Percentiles rank a stretch among this genome's conserved stretches.
Conservation (phyloP, 2,888 invertebrate species). For the Apocheima hispidaria region DNA sequence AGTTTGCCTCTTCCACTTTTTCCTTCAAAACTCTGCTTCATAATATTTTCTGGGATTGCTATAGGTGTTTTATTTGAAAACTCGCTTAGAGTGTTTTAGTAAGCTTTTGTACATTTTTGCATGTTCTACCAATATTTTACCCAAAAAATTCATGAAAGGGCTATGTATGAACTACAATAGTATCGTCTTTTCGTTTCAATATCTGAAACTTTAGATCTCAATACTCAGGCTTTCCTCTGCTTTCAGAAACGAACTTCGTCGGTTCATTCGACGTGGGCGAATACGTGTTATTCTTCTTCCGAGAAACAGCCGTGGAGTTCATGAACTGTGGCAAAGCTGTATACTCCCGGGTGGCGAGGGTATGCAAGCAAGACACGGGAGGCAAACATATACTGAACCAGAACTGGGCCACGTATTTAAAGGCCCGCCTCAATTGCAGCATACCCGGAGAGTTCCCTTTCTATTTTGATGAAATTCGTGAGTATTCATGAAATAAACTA, state of each 20-base stretch:
- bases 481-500: constrained; percentile 69
- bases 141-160: not conserved
- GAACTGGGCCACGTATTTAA: constrained; percentile 89
- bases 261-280: constrained; percentile 89
- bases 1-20: constrained; percentile 26
- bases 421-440: constrained; percentile 89
- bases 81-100: constrained; percentile 13
- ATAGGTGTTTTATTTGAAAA: constrained; percentile 31
- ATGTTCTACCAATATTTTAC: not conserved
- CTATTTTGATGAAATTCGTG: constrained; percentile 91
- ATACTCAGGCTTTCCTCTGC: constrained; percentile 45
- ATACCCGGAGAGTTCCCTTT: constrained; percentile 91
- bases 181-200: not conserved
- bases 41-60: constrained; percentile 29
- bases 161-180: not conserved
- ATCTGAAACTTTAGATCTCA: not conserved
- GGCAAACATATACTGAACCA: constrained; percentile 88
- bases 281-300: constrained; percentile 90
- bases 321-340: constrained; percentile 90
- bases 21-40: constrained; percentile 25
- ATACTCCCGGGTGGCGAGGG: constrained; percentile 90
- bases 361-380: constrained; percentile 90
- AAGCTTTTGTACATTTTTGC: constrained; percentile 1
- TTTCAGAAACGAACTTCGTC: constrained; percentile 90
- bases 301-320: constrained; percentile 89